These are phyloP conservation scores for Chloebia gouldiae DNA, from an alignment of 2,113 vertebrate genomes.

Conservation along the genomic window DNA sequence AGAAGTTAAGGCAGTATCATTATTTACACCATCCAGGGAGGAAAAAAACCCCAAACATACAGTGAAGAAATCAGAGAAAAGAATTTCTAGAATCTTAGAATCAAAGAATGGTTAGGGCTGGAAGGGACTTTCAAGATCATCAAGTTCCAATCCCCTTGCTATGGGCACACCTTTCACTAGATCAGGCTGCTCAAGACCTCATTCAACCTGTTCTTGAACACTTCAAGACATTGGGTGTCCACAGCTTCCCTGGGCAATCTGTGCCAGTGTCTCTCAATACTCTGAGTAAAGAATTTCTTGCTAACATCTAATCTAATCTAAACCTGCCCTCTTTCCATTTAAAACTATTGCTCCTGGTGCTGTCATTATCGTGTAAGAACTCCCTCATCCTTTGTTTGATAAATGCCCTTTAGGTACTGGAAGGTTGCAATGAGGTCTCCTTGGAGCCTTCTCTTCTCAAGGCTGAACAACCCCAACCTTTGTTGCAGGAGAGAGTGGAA, in stretches of 20 bases:
- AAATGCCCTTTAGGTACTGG: not conserved
- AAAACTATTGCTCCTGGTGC: not conserved
- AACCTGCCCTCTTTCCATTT: not conserved
- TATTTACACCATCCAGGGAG: not conserved
- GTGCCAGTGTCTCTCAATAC: not conserved
- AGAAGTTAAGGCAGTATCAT: not conserved
- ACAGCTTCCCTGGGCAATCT: not conserved
- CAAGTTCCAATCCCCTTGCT: not conserved
- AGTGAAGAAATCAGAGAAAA: not conserved
- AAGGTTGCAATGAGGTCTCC: not conserved
- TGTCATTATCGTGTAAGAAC: not conserved
- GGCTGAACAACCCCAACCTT: not conserved
- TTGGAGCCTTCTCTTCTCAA: not conserved
- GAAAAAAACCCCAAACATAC: rapidly evolving
- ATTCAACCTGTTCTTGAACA: not conserved
- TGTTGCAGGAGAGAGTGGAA: not conserved
- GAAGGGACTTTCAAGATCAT: not conserved
- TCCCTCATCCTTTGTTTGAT: not conserved
- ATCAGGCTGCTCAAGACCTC: not conserved
- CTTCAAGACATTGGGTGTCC: not conserved
- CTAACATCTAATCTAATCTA: not conserved
- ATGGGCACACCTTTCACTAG: not conserved
- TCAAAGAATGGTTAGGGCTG: not conserved
- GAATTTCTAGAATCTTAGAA: not conserved
- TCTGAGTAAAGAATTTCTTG: not conserved